Evolutionary conservation across 37 sponge, comb jelly and placozoan species (phyloP).

Genomic region (Bolinopsis microptera): DNA sequence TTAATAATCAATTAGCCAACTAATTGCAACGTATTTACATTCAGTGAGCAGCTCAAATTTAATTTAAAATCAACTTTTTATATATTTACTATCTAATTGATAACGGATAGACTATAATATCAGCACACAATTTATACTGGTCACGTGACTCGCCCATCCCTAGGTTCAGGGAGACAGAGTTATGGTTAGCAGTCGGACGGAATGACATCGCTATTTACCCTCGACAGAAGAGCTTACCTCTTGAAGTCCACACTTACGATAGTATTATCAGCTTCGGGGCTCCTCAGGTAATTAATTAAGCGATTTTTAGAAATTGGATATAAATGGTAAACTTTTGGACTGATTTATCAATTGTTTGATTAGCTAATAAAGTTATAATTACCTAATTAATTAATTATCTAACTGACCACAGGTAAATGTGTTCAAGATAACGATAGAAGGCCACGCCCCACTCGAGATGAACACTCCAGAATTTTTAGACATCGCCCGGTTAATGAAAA

Average conservation of each 20-base stretch:
- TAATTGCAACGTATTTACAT: too few species aligned
- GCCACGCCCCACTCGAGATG: conserved; percentile 60
- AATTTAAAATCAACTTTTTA: too few species aligned
- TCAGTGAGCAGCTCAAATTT: too few species aligned
- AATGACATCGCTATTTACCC: conserved; percentile 65
- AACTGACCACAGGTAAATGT: conserved; percentile 43
- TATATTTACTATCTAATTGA: too few species aligned
- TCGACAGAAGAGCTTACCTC: conserved; percentile 35
- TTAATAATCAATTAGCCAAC: too few species aligned
- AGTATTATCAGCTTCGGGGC: conserved; percentile 65
- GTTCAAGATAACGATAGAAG: conserved; percentile 57
- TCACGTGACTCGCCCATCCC: too few species aligned
- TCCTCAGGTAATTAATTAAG: conserved; percentile 34
- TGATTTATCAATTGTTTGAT: background rate
- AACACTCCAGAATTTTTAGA: conserved; percentile 55
- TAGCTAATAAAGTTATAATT: background rate
- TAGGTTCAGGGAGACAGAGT: conserved; percentile 40
- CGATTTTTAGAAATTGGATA: background rate
- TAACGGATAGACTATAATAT: too few species aligned
- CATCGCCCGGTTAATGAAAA: conserved; percentile 55
- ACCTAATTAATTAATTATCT: too few species aligned
- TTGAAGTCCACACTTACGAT: conserved; percentile 61
- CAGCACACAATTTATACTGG: too few species aligned
- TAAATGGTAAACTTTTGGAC: background rate
- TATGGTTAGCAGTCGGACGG: conserved; percentile 50